phyloP scores from a whole-genome alignment of 37 sponge, comb jelly and placozoan genomes.

The Bolinopsis microptera region DNA sequence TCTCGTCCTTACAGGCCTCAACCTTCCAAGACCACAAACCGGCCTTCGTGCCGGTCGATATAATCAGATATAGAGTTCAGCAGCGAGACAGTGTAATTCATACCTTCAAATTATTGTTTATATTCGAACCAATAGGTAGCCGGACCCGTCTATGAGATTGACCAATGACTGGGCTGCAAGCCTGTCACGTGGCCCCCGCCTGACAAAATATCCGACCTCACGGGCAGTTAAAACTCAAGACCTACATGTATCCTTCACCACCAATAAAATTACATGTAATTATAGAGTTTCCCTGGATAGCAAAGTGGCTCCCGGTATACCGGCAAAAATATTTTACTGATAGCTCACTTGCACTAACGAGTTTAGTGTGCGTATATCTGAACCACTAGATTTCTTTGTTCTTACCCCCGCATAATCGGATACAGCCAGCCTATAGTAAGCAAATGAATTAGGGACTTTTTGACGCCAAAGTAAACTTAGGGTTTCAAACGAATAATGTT shows the following conservation, averaged over 20 bases:
- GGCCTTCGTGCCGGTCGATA: not conserved
- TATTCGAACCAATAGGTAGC: not conserved
- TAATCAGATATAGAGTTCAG: constrained; percentile 2
- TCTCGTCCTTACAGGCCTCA: not conserved
- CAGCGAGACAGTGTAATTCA: constrained; percentile 18
- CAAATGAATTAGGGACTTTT: not conserved
- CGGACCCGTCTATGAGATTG: not conserved
- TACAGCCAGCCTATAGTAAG: not conserved
- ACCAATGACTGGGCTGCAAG: not conserved
- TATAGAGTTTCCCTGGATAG: constrained; percentile 46
- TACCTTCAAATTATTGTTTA: constrained; percentile 14
- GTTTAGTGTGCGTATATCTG: not conserved
- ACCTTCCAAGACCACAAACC: not conserved
- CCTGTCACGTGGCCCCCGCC: not conserved
- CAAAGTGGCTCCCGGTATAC: constrained; percentile 35
- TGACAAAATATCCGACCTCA: not conserved
- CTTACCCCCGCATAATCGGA: not conserved
- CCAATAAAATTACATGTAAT: constrained; percentile 49
- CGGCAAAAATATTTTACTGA: constrained; percentile 50
- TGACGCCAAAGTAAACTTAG: not conserved
- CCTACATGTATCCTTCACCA: constrained; percentile 40
- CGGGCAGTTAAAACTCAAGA: constrained; percentile 21
- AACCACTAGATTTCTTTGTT: constrained; percentile 15
- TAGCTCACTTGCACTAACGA: constrained; percentile 12
- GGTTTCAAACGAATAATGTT: not conserved